Conservation (phyloP, 2,113 vertebrate genomes). For the Nothocercus nigrocapillus region DNA sequence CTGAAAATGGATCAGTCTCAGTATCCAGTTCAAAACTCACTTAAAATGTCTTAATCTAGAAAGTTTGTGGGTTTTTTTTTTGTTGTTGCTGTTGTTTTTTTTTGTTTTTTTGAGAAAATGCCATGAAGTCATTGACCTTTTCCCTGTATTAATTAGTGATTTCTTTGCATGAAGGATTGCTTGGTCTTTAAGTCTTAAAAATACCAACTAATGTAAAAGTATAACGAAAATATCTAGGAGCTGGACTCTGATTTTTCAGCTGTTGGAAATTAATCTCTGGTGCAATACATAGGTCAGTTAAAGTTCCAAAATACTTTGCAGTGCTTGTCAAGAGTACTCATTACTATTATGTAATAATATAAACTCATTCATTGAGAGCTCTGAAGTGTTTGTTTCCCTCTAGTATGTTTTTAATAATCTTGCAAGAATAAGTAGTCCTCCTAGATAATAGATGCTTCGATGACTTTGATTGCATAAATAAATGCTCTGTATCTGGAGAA, state of each 20-base stretch:
- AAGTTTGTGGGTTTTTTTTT: too few species aligned
- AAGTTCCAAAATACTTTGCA: neutral
- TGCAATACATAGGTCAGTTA: neutral
- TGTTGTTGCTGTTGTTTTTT: too few species aligned
- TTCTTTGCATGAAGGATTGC: neutral
- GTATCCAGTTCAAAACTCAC: too few species aligned
- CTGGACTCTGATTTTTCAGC: neutral
- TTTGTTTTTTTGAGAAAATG: too few species aligned
- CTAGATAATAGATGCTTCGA: too few species aligned
- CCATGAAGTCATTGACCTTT: too few species aligned
- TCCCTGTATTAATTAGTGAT: too few species aligned
- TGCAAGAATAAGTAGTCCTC: neutral
- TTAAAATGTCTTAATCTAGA: too few species aligned
- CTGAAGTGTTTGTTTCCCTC: neutral
- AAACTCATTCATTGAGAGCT: neutral
- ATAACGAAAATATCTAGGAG: neutral
- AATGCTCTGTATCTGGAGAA: neutral
- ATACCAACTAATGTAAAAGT: neutral
- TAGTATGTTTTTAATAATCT: neutral
- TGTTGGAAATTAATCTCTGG: neutral
- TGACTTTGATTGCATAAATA: too few species aligned
- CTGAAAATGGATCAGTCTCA: neutral
- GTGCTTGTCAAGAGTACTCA: neutral
- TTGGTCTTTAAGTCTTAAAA: neutral
- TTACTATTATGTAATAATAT: neutral